phyloP scores from a whole-genome alignment of 2,113 vertebrate species.

The Rousettus leschenaultii region DNA sequence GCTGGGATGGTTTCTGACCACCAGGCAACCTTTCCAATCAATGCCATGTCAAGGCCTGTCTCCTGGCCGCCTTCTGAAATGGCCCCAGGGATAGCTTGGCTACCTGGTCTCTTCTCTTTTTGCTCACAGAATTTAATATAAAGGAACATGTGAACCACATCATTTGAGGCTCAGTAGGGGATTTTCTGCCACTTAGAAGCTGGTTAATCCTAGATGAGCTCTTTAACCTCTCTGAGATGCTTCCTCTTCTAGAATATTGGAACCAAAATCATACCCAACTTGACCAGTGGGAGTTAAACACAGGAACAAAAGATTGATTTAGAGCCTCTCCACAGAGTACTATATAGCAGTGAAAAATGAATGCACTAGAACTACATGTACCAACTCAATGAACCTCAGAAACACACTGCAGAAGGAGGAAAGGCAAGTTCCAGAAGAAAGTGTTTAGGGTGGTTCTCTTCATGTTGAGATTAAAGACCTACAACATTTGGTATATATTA shows the following conservation, averaged over 20 bases:
- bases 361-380: rapidly evolving
- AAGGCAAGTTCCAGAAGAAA: not conserved
- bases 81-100: no score
- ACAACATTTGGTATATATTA: not conserved
- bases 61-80: not conserved
- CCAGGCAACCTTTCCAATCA: not conserved
- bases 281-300: not conserved
- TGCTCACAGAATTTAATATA: not conserved
- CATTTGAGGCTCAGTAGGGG: not conserved
- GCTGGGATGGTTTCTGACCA: not conserved
- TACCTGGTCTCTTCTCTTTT: not conserved
- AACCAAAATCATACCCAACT: not conserved
- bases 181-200: not conserved
- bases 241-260: not conserved
- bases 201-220: not conserved
- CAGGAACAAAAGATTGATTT: not conserved
- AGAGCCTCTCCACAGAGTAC: rapidly evolving
- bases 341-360: not conserved
- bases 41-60: not conserved
- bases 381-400: not conserved
- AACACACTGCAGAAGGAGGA: not conserved
- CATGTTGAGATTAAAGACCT: not conserved
- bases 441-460: not conserved
- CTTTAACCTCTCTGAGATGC: not conserved
- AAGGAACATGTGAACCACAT: not conserved